Evolutionary conservation across 2,113 vertebrate species (phyloP).

Genomic region (Promerops cafer): DNA sequence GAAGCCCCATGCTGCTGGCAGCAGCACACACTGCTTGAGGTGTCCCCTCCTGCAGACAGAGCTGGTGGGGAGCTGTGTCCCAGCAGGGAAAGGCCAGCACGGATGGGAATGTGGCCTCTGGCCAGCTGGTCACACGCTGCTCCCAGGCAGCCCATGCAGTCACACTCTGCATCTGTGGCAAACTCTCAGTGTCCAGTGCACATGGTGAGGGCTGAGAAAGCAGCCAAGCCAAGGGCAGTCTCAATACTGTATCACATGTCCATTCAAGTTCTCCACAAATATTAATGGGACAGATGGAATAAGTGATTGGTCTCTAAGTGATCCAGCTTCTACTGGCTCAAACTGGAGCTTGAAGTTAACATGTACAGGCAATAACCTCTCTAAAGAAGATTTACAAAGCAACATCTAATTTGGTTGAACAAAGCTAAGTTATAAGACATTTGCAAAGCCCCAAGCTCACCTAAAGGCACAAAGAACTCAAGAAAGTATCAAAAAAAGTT

Average conservation of each 20-base stretch:
- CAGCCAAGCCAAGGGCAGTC: neutral
- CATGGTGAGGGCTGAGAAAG: neutral
- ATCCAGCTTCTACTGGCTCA: neutral
- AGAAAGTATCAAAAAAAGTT: constrained; percentile 73
- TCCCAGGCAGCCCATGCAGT: neutral
- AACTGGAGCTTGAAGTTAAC: neutral
- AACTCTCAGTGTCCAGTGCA: neutral
- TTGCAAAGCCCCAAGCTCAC: constrained; percentile 18
- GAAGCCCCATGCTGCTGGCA: neutral
- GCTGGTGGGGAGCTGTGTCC: neutral
- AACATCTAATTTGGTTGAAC: neutral
- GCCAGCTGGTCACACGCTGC: neutral
- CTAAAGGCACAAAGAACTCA: constrained; percentile 60
- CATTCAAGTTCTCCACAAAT: neutral
- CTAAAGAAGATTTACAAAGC: neutral
- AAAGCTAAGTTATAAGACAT: constrained; percentile 1
- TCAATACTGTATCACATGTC: neutral
- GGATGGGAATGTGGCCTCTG: neutral
- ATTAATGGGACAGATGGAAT: neutral
- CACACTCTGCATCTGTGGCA: neutral
- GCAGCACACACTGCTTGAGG: neutral
- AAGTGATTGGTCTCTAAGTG: neutral
- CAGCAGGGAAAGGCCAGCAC: neutral
- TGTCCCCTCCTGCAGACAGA: neutral
- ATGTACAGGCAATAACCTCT: neutral